Percentiles rank a stretch among this genome's conserved stretches.
phyloP scores from a whole-genome alignment of 2,797 vertebrate species.

The Tiaroga cobitis region DNA sequence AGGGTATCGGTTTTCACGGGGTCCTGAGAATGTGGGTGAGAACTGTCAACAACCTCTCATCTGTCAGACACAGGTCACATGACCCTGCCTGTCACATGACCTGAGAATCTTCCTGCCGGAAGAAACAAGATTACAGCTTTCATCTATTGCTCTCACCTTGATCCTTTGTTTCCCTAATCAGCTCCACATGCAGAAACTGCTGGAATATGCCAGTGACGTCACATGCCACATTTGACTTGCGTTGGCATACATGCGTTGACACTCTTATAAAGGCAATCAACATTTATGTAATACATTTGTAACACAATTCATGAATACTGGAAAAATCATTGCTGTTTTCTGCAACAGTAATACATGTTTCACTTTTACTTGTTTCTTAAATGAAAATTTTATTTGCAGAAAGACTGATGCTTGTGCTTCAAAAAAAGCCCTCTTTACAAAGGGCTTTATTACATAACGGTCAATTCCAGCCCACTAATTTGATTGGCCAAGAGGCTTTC shows the following conservation, averaged over 20 bases:
- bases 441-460: not conserved
- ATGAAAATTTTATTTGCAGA: not conserved
- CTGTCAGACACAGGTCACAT: conserved; percentile 71
- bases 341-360: not conserved
- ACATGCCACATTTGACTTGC: not conserved
- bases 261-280: not conserved
- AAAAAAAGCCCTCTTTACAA: not conserved
- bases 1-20: conserved; percentile 75
- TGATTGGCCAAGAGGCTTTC: not conserved
- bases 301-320: not conserved
- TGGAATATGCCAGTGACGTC: not conserved
- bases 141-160: conserved; percentile 42
- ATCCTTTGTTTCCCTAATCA: conserved; percentile 39
- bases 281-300: no score
- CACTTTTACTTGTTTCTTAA: not conserved
- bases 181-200: not conserved
- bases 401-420: not conserved
- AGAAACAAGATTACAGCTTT: conserved; percentile 53
- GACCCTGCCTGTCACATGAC: conserved; percentile 70
- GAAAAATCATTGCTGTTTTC: not conserved
- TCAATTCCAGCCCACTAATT: not conserved
- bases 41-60: conserved; percentile 81
- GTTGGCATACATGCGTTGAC: not conserved
- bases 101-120: conserved; percentile 54
- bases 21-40: conserved; percentile 54